These are phyloP conservation scores for Sinopyrophorus schimmeli DNA, from an alignment of 2,888 invertebrate genomes.

Conservation along the genomic window DNA sequence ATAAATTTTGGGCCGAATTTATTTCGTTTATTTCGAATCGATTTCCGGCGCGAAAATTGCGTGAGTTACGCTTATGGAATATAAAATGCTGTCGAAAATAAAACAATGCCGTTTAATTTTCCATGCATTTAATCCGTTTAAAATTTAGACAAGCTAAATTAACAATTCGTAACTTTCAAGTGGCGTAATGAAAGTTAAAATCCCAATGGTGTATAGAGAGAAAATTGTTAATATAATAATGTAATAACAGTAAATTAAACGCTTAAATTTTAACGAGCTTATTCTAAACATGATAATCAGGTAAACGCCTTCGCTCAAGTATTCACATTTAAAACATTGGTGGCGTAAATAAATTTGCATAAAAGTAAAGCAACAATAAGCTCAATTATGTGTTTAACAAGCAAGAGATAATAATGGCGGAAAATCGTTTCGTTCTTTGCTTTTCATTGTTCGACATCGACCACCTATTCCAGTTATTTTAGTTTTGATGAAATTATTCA, in stretches of 20 bases:
- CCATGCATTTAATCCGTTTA: too few relatives aligned
- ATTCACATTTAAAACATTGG: neutral
- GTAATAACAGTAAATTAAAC: constrained; percentile 10
- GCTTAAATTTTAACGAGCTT: constrained; percentile 8
- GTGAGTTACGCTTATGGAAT: too few relatives aligned
- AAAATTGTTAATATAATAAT: constrained; percentile 2
- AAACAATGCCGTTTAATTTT: neutral
- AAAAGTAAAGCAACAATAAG: neutral
- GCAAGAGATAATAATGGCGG: neutral
- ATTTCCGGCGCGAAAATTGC: too few relatives aligned
- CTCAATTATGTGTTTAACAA: neutral
- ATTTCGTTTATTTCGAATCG: too few relatives aligned
- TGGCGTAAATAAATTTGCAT: too few relatives aligned
- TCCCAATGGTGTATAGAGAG: constrained; percentile 1
- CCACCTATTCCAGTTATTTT: neutral
- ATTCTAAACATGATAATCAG: constrained; percentile 5
- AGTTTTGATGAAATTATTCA: constrained; percentile 3
- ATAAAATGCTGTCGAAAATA: neutral
- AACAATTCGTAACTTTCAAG: constrained; percentile 3
- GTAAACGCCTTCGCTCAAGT: neutral
- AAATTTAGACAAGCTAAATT: constrained; percentile 1
- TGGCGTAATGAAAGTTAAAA: constrained; percentile 1
- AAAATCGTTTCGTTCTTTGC: neutral
- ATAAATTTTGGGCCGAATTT: too few relatives aligned
- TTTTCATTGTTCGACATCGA: neutral